Conservation (phyloP, 2,888 invertebrate species). For the Leucophora obtusa region DNA sequence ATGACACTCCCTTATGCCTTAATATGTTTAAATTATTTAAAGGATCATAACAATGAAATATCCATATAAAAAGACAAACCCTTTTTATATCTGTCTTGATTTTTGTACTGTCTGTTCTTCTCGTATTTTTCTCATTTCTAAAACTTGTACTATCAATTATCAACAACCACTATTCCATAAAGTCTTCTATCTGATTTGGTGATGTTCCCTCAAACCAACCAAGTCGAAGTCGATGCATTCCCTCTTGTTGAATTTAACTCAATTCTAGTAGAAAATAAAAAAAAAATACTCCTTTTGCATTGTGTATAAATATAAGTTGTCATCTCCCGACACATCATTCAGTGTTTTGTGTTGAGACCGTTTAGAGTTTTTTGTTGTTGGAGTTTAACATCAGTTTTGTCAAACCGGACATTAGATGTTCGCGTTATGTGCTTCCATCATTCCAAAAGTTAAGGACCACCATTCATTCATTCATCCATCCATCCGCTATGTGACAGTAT, state of each 20-base stretch:
- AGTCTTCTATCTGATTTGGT: conserved; percentile 34
- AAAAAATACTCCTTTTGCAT: conserved; percentile 20
- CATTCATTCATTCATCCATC: not conserved
- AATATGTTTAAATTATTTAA: conserved; percentile 53
- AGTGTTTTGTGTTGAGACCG: conserved; percentile 78
- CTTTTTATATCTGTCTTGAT: conserved; percentile 25
- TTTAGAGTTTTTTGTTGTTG: conserved; percentile 53
- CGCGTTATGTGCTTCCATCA: conserved; percentile 29
- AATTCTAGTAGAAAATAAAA: conserved; percentile 39
- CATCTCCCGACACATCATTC: conserved; percentile 71
- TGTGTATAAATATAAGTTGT: conserved; percentile 73
- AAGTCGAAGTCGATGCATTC: conserved; percentile 8
- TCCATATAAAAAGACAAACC: conserved; percentile 43
- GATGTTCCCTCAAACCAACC: not conserved
- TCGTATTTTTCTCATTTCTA: conserved; percentile 17
- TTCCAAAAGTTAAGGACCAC: conserved; percentile 17
- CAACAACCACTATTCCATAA: conserved; percentile 41
- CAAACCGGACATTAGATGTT: conserved; percentile 31
- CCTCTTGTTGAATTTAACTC: conserved; percentile 46
- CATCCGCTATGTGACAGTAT: conserved; percentile 3
- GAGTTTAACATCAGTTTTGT: conserved; percentile 24
- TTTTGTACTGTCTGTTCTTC: not conserved
- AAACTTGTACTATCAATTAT: conserved; percentile 64
- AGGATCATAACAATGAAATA: conserved; percentile 57
- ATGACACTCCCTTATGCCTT: conserved; percentile 57